These are phyloP conservation scores for Mesochorus sp. DNA, from an alignment of 2,888 invertebrate species.

Conservation along the genomic window DNA sequence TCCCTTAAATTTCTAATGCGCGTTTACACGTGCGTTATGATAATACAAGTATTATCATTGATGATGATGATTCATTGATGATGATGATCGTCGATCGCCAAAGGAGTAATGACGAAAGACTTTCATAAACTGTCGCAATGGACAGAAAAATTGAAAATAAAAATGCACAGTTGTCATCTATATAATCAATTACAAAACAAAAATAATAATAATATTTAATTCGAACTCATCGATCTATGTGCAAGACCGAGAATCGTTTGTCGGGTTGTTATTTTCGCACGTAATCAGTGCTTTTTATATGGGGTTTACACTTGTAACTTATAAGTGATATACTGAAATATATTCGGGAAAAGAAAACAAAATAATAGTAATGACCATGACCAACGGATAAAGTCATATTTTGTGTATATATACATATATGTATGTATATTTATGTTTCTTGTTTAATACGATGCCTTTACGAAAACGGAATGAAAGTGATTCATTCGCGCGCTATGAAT, in stretches of 20 bases:
- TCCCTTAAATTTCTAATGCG: slow-evolving; percentile 72
- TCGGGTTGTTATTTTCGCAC: too few relatives aligned
- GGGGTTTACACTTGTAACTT: too few relatives aligned
- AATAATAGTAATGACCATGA: not conserved
- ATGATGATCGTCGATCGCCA: slow-evolving; percentile 44
- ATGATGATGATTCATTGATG: slow-evolving; percentile 59
- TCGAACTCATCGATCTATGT: not conserved
- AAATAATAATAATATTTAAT: slow-evolving; percentile 1
- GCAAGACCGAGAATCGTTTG: not conserved
- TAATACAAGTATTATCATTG: slow-evolving; percentile 52
- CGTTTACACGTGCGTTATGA: slow-evolving; percentile 63
- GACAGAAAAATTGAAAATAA: slow-evolving; percentile 14
- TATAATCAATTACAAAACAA: slow-evolving; percentile 24
- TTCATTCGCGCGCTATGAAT: slow-evolving; percentile 75
- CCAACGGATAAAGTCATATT: not conserved
- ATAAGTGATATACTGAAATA: slow-evolving; percentile 5
- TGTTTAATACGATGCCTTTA: slow-evolving; percentile 36
- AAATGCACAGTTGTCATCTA: slow-evolving; percentile 49
- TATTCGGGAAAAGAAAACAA: not conserved
- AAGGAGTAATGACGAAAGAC: slow-evolving; percentile 18
- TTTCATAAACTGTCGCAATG: not conserved
- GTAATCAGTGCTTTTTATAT: too few relatives aligned
- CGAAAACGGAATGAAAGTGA: slow-evolving; percentile 75
- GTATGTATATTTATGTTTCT: too few relatives aligned
- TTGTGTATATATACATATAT: not conserved